phyloP scores from a whole-genome alignment of 2,888 invertebrate species.

The Acheta domesticus region DNA sequence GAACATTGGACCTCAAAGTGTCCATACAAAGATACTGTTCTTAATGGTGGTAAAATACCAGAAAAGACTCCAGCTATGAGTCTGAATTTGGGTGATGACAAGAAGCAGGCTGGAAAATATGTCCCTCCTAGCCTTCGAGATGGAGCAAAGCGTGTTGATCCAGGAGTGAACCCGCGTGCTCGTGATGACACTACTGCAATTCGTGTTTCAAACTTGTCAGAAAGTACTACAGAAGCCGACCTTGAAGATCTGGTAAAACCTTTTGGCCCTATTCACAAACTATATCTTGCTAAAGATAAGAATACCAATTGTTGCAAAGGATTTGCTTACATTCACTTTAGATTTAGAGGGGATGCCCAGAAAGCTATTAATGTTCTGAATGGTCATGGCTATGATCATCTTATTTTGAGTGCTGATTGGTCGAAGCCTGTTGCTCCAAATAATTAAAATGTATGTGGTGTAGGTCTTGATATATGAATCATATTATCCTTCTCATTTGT shows the following conservation, averaged over 20 bases:
- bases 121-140: constrained; percentile 88
- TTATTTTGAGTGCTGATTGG: constrained; percentile 98
- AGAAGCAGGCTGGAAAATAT: constrained; percentile 56
- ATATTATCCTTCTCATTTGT: too few species aligned
- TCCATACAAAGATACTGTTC: constrained; percentile 91
- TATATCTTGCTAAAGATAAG: constrained; percentile 94
- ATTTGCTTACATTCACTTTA: constrained; percentile 97
- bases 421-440: constrained; percentile 70
- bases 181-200: constrained; percentile 88
- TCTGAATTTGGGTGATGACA: constrained; percentile 40
- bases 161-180: constrained; percentile 58
- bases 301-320: constrained; percentile 86
- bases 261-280: constrained; percentile 88
- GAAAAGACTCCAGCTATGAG: constrained; percentile 47
- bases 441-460: constrained; percentile 23
- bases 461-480: too few species aligned
- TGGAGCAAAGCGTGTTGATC: constrained; percentile 70
- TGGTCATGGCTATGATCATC: constrained; percentile 95
- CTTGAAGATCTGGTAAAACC: constrained; percentile 92
- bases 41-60: constrained; percentile 62
- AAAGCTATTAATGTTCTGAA: constrained; percentile 85
- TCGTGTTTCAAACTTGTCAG: constrained; percentile 94
- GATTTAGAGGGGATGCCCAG: constrained; percentile 84
- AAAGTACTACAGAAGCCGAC: constrained; percentile 92
- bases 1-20: constrained; percentile 99